Conservation (phyloP, 2,113 vertebrate species). For the Macrotis lagotis region DNA sequence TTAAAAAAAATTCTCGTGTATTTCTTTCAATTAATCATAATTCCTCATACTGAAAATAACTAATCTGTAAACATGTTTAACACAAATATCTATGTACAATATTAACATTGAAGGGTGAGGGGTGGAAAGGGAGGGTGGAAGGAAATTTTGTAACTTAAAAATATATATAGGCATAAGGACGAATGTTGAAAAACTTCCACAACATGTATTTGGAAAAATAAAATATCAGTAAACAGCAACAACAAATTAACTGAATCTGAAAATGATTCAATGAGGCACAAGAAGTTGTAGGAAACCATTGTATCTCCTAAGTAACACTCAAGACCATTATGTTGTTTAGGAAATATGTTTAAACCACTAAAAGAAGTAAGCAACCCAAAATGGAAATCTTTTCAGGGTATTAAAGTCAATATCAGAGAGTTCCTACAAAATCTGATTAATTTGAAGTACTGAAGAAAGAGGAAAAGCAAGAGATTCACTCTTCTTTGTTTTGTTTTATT, state of each 20-base stretch:
- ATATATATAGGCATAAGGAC: too few species aligned
- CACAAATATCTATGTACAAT: too few species aligned
- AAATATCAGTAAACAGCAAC: too few species aligned
- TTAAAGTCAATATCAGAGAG: neutral
- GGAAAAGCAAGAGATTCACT: neutral
- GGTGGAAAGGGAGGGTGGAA: too few species aligned
- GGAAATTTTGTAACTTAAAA: too few species aligned
- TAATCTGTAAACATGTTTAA: too few species aligned
- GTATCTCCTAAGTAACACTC: neutral
- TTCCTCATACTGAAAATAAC: too few species aligned
- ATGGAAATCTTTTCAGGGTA: neutral
- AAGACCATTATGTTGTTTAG: neutral
- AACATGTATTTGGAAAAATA: too few species aligned
- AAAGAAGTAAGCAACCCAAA: neutral
- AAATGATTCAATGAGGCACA: neutral
- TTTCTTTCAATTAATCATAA: too few species aligned
- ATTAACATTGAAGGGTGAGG: too few species aligned
- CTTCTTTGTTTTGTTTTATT: neutral
- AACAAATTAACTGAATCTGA: neutral
- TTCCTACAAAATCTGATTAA: neutral
- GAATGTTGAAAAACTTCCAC: too few species aligned
- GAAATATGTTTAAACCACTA: neutral
- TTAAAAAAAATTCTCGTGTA: too few species aligned
- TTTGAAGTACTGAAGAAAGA: neutral
- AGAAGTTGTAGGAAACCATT: neutral